Percentiles rank a stretch among this genome's conserved stretches.
Conservation (phyloP, 2,113 vertebrate genomes). For the Empidonax traillii region DNA sequence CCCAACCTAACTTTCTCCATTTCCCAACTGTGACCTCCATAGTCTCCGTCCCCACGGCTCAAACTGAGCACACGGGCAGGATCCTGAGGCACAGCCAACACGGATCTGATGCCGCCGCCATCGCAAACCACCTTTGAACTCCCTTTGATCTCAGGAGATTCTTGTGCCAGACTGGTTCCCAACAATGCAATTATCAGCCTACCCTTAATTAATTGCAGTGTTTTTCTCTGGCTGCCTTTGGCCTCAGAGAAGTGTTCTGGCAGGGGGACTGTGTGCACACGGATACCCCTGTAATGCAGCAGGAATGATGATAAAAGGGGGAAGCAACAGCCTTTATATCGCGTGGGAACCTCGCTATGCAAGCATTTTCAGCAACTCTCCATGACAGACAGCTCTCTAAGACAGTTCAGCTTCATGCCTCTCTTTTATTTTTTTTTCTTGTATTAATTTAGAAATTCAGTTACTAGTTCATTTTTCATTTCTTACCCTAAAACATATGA, state of each 20-base stretch:
- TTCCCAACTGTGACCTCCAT: not conserved
- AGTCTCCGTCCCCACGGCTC: not conserved
- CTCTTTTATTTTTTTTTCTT: not conserved
- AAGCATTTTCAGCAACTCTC: not conserved
- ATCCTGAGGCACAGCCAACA: not conserved
- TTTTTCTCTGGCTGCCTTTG: conserved; percentile 26
- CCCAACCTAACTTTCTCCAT: too few relatives aligned
- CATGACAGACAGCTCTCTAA: not conserved
- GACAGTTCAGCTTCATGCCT: not conserved
- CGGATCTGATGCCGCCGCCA: not conserved
- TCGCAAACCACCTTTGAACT: not conserved
- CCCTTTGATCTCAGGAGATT: conserved; percentile 26
- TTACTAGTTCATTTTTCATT: not conserved
- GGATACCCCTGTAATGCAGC: conserved; percentile 12
- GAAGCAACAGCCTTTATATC: not conserved
- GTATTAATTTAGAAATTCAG: not conserved
- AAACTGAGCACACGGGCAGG: rapidly evolving
- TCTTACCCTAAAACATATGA: not conserved
- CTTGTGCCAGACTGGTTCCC: conserved; percentile 49
- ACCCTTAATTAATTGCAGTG: conserved; percentile 50
- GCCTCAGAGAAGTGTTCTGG: not conserved
- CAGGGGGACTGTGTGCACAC: not conserved
- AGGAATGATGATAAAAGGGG: conserved; percentile 2
- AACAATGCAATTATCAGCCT: conserved; percentile 53
- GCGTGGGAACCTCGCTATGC: conserved; percentile 29